A percentile compares a stretch with the other conserved stretches of the same genome.
phyloP scores from a whole-genome alignment of 2,797 vertebrate species.

The Anolis apletophallus region DNA sequence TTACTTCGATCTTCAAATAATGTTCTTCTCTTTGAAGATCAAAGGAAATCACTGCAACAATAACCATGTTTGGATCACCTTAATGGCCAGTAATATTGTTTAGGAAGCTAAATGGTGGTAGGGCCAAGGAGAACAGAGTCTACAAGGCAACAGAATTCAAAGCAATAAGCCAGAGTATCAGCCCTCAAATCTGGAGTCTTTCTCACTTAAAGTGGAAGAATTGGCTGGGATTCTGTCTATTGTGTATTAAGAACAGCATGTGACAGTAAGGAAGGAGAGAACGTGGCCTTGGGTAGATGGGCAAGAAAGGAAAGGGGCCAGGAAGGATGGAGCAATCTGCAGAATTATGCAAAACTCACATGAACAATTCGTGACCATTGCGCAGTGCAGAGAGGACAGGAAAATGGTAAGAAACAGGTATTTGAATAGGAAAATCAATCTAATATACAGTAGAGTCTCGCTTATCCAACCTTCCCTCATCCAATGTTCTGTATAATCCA shows the following conservation, averaged over 20 bases:
- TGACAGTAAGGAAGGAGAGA: not conserved
- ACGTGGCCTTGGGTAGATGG: not conserved
- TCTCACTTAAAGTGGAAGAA: conserved; percentile 2
- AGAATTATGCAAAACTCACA: not conserved
- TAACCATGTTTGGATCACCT: conserved; percentile 1
- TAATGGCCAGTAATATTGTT: conserved; percentile 25
- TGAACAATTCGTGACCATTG: not conserved
- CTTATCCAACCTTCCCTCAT: too few relatives aligned
- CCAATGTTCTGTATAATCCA: too few relatives aligned
- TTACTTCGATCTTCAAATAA: conserved; percentile 31
- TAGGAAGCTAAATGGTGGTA: conserved; percentile 2
- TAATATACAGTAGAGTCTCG: too few relatives aligned
- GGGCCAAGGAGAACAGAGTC: conserved; percentile 15
- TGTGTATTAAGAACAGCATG: not conserved
- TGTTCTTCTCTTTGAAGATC: conserved; percentile 13
- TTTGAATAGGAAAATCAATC: too few relatives aligned
- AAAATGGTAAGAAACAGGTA: not conserved
- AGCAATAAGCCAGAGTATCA: not conserved
- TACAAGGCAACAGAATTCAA: conserved; percentile 9
- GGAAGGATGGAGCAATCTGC: not conserved
- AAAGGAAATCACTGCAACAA: conserved; percentile 15
- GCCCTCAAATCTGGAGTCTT: not conserved
- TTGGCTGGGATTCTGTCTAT: not conserved
- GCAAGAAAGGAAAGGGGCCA: not conserved
- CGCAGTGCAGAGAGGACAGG: not conserved